A percentile compares a stretch with the other conserved stretches of the same genome.
Evolutionary conservation across 2,113 vertebrate genomes (phyloP).

Genomic region (Pelvicachromis taeniatus): DNA sequence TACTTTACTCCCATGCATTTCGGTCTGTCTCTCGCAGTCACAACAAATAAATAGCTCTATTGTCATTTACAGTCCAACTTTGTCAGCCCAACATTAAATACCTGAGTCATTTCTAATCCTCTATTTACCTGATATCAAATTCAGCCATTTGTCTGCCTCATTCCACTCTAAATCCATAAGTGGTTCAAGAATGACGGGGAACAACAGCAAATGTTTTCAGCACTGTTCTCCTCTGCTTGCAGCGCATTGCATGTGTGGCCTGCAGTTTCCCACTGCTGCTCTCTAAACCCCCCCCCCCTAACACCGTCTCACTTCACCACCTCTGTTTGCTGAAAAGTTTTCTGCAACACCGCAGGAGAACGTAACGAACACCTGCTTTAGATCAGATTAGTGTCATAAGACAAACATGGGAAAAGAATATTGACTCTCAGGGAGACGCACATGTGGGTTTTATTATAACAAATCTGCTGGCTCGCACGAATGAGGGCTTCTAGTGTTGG

Average conservation of each 20-base stretch:
- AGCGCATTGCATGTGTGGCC: conserved; percentile 15
- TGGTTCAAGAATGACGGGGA: not conserved
- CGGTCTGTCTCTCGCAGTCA: not conserved
- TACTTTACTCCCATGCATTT: conserved; percentile 8
- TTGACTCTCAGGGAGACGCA: conserved; percentile 4
- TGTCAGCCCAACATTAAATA: not conserved
- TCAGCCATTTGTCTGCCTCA: not conserved
- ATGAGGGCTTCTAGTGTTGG: not conserved
- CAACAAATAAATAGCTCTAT: conserved; percentile 3
- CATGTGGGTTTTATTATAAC: conserved; percentile 42
- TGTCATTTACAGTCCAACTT: not conserved
- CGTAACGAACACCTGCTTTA: conserved; percentile 36
- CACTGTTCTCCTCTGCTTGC: not conserved
- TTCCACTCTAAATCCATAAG: conserved; percentile 36
- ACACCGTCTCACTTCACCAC: not conserved
- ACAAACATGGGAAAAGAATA: conserved; percentile 21
- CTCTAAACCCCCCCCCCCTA: conserved; percentile 2
- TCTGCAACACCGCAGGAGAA: not conserved
- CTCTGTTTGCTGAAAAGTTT: not conserved
- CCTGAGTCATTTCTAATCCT: not conserved
- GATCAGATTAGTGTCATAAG: conserved; percentile 30
- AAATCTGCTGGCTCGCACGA: not conserved
- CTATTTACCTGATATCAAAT: not conserved
- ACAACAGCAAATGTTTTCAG: not conserved
- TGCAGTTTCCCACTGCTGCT: not conserved